Evolutionary conservation across 2,113 vertebrate genomes (phyloP).

Genomic region (Antechinus stuartii): DNA sequence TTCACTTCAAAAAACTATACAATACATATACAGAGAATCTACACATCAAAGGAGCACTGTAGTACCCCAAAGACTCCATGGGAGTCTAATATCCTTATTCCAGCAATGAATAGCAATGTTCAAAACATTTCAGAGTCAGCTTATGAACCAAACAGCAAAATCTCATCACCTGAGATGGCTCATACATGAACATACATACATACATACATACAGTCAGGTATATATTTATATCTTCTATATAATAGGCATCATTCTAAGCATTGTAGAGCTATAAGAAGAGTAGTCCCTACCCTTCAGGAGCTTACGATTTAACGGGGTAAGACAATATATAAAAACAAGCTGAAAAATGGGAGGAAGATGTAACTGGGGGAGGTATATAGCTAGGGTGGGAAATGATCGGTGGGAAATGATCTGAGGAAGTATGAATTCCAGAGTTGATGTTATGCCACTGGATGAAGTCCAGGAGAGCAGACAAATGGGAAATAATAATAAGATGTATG

Average conservation of each 20-base stretch:
- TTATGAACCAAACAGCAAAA: conserved; percentile 27
- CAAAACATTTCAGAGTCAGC: conserved; percentile 45
- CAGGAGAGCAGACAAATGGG: not conserved
- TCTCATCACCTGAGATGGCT: not conserved
- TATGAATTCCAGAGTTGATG: not conserved
- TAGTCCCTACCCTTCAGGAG: not conserved
- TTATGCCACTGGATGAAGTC: not conserved
- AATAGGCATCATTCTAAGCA: not conserved
- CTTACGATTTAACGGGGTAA: not conserved
- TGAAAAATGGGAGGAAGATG: not conserved
- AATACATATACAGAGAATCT: too few relatives aligned
- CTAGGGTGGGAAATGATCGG: not conserved
- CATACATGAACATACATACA: not conserved
- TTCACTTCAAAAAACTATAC: not conserved
- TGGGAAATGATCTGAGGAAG: not conserved
- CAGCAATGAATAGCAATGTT: conserved; percentile 22
- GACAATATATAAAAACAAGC: not conserved
- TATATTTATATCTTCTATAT: not conserved
- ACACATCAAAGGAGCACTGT: too few relatives aligned
- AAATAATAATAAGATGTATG: not conserved
- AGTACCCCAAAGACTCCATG: too few relatives aligned
- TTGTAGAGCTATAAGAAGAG: not conserved
- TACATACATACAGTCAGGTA: not conserved
- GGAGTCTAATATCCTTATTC: too few relatives aligned
- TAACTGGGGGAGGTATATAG: not conserved